These are phyloP conservation scores for Heliocidaris erythrogramma DNA, from an alignment of 35 echinoderm and acorn worm species.

Conservation along the genomic window DNA sequence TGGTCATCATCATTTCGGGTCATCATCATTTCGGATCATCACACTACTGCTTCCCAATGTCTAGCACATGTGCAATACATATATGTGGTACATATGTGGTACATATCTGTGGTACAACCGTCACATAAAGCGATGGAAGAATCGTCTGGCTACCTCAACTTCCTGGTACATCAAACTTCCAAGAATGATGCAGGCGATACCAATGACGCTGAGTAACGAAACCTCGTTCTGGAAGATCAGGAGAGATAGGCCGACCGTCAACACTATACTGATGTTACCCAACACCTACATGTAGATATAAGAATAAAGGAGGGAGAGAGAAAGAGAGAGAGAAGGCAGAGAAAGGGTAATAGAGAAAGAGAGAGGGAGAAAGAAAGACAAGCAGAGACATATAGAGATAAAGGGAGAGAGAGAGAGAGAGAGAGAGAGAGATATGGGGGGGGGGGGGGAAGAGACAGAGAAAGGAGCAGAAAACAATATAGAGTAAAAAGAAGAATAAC, in stretches of 20 bases:
- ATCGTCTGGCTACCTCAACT: constrained; percentile 47
- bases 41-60: no score
- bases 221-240: constrained; percentile 90
- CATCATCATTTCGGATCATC: no score
- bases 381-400: no score
- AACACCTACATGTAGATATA: constrained; percentile 49
- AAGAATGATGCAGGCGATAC: constrained; percentile 67
- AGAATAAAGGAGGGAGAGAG: neutral
- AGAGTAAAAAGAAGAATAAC: no score
- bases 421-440: no score
- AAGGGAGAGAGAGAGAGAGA: no score
- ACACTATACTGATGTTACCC: constrained; percentile 82
- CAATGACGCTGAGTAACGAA: constrained; percentile 66
- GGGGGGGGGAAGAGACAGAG: no score
- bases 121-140: constrained; percentile 34
- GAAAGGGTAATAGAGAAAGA: no score
- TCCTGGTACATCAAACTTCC: constrained; percentile 86
- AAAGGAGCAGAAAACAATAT: no score
- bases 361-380: no score
- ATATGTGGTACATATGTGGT: neutral
- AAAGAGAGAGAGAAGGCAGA: neutral
- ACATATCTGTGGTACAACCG: neutral
- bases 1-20: no score
- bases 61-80: no score
- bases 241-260: constrained; percentile 77